Conservation (phyloP, 2,888 invertebrate species). For the Drosophila subquinaria region DNA sequence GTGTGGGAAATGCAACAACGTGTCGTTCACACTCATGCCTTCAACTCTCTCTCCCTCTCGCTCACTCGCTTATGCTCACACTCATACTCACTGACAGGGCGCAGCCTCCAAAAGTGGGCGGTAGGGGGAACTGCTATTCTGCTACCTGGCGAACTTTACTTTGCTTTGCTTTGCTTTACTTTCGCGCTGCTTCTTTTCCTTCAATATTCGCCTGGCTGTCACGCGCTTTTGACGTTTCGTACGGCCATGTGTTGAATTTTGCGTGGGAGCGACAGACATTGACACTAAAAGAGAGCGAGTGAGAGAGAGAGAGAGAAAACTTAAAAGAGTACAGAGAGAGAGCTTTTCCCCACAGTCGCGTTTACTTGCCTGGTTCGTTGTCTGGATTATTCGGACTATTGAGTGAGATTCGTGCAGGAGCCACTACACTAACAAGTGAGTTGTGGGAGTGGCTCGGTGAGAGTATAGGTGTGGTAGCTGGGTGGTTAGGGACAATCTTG, state of each 20-base stretch:
- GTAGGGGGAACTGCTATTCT: conserved; percentile 1
- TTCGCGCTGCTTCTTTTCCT: conserved; percentile 41
- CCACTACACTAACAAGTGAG: conserved; percentile 14
- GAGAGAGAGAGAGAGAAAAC: conserved; percentile 15
- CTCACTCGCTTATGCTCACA: conserved; percentile 4
- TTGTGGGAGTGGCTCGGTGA: conserved; percentile 3
- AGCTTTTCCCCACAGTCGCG: conserved; percentile 65
- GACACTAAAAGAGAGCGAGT: conserved; percentile 13
- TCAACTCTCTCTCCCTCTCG: conserved; percentile 9
- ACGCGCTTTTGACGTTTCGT: conserved; percentile 68
- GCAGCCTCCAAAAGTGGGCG: conserved; percentile 59
- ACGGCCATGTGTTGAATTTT: conserved; percentile 65
- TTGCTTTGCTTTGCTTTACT: conserved; percentile 50
- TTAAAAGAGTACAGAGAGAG: neutral
- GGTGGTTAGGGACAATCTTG: conserved; percentile 32
- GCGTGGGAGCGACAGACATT: conserved; percentile 43
- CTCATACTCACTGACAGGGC: conserved; percentile 10
- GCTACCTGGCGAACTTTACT: conserved; percentile 68
- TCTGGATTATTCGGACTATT: conserved; percentile 70
- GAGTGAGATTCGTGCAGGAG: conserved; percentile 61
- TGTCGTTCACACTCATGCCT: conserved; percentile 68
- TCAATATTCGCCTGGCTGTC: conserved; percentile 60
- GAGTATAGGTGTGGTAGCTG: conserved; percentile 56
- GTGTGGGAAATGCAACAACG: conserved; percentile 77
- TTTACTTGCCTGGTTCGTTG: conserved; percentile 55